A percentile compares a stretch with the other conserved stretches of the same genome.
phyloP scores from a whole-genome alignment of 1,140 invertebrate genomes.

The Drosophila bocqueti region DNA sequence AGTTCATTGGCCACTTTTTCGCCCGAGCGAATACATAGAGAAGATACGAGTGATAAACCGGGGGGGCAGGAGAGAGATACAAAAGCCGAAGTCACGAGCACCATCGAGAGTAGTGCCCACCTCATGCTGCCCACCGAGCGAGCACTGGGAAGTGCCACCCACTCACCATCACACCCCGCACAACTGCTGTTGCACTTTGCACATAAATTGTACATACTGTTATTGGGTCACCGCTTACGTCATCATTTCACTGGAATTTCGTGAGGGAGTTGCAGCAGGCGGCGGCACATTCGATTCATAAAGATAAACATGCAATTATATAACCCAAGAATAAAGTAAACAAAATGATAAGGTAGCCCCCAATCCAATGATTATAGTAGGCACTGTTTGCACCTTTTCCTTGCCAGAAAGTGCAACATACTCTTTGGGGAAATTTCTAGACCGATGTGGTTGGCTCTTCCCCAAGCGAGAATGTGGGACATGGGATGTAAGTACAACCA shows the following conservation, averaged over 20 bases:
- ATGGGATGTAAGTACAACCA: background rate
- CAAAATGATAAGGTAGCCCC: constrained; percentile 6
- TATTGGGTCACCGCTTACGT: constrained; percentile 80
- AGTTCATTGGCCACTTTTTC: constrained; percentile 80
- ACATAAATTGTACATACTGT: constrained; percentile 59
- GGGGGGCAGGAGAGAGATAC: constrained; percentile 41
- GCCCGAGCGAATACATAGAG: constrained; percentile 55
- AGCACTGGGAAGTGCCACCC: constrained; percentile 21
- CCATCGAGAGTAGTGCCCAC: constrained; percentile 52
- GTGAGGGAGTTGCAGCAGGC: constrained; percentile 40
- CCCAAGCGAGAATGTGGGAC: background rate
- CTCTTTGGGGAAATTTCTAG: constrained; percentile 5
- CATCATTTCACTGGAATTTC: constrained; percentile 74
- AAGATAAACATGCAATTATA: constrained; percentile 49
- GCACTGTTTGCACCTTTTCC: background rate
- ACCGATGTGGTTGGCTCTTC: background rate
- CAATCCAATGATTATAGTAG: background rate
- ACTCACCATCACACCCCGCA: background rate
- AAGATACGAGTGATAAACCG: constrained; percentile 52
- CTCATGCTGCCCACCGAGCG: constrained; percentile 38
- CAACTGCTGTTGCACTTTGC: constrained; percentile 43
- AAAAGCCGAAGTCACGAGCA: constrained; percentile 75
- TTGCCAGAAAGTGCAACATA: background rate
- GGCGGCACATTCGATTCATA: constrained; percentile 51
- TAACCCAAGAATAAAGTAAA: constrained; percentile 27